Conservation (phyloP, 2,888 invertebrate species). For the Chloroclysta siterata region DNA sequence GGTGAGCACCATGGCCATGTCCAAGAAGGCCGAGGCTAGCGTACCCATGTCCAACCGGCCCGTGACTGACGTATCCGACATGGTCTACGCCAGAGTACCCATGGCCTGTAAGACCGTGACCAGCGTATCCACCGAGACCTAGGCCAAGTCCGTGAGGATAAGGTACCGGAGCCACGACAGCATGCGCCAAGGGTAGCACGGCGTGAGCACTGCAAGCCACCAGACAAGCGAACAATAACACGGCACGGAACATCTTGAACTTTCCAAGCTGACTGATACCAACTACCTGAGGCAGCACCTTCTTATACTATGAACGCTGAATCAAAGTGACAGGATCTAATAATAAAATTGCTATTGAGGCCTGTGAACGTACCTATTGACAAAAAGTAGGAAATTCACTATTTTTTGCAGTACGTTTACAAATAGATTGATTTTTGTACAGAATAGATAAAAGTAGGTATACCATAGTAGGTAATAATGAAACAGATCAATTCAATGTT, state of each 20-base stretch:
- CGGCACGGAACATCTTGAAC: conserved; percentile 60
- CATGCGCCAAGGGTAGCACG: conserved; percentile 52
- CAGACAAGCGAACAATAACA: conserved; percentile 56
- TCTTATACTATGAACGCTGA: conserved; percentile 68
- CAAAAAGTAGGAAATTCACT: conserved; percentile 57
- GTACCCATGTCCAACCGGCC: conserved; percentile 46
- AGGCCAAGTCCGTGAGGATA: conserved; percentile 40
- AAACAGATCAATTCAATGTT: conserved; percentile 3
- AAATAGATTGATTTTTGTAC: conserved; percentile 47
- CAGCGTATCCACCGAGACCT: conserved; percentile 34
- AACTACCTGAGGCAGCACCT: conserved; percentile 47
- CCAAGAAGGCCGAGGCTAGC: conserved; percentile 36
- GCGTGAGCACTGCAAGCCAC: conserved; percentile 62
- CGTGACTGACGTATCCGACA: conserved; percentile 30
- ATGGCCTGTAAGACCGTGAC: conserved; percentile 48
- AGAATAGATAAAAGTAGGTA: conserved; percentile 41
- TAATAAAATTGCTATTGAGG: conserved; percentile 67
- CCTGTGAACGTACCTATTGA: conserved; percentile 55
- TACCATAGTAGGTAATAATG: conserved; percentile 35
- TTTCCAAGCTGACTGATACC: conserved; percentile 54
- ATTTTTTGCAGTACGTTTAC: conserved; percentile 49
- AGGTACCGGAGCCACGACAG: conserved; percentile 50
- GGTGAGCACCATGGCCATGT: conserved; percentile 51
- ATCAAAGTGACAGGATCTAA: conserved; percentile 69
- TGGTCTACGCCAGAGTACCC: conserved; percentile 31